Conservation (phyloP, 1,140 invertebrate genomes). For the Lordiphosa collinella region DNA sequence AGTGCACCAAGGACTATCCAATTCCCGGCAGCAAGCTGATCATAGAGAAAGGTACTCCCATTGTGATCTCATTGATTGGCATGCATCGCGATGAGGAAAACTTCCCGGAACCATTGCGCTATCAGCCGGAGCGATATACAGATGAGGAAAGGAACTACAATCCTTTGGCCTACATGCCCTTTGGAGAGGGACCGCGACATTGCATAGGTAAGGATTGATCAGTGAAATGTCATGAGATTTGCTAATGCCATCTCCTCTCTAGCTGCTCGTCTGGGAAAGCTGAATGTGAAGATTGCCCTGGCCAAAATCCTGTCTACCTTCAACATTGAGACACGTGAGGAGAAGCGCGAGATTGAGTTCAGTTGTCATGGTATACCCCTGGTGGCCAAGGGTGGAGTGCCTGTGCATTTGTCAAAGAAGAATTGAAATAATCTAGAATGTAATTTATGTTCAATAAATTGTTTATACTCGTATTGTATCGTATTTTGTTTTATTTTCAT, state of each 20-base stretch:
- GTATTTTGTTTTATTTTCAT: conserved; percentile 1
- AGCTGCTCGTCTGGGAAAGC: conserved; percentile 65
- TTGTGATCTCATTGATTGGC: conserved; percentile 79
- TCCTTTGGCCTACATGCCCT: conserved; percentile 82
- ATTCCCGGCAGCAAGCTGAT: conserved; percentile 75
- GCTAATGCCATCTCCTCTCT: not conserved
- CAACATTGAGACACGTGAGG: conserved; percentile 28
- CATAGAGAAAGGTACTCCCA: conserved; percentile 79
- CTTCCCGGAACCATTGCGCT: conserved; percentile 84
- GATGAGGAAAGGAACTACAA: conserved; percentile 77
- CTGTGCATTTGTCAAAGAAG: conserved; percentile 33
- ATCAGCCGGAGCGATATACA: conserved; percentile 84
- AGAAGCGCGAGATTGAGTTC: conserved; percentile 47
- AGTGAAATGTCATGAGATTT: too few relatives aligned
- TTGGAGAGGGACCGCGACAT: conserved; percentile 85
- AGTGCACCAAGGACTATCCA: conserved; percentile 77
- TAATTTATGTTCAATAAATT: conserved; percentile 15
- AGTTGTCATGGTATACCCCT: conserved; percentile 35
- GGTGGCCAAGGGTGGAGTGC: conserved; percentile 40
- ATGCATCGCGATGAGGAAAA: conserved; percentile 81
- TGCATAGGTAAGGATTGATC: conserved; percentile 82
- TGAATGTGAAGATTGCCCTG: conserved; percentile 63
- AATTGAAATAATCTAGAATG: conserved; percentile 9
- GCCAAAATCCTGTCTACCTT: conserved; percentile 60
- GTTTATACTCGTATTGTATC: not conserved